Base-by-base conservation (phyloP, 1,140 invertebrate species). In the Pararge aegeria region DNA sequence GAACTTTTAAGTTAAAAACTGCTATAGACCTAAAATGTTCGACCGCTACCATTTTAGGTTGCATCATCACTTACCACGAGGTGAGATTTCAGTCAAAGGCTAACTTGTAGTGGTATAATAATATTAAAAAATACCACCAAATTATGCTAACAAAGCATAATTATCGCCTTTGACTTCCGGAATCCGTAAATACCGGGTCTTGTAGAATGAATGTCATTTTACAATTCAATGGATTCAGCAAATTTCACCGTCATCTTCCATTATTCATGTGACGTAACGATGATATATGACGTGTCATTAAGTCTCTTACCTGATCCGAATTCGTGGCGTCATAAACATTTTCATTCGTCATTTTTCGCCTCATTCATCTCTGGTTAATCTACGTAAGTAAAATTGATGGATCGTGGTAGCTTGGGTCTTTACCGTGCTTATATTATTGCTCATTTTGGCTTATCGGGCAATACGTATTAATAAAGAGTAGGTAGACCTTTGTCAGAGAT, bases 271-370 rank as follows among this genome's bases (percentile, higher is more conserved):
- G 61, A 70, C 64, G 56, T 65, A 68, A 78, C 64, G 68, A 80
- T 82, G 75, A 82, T 73, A 70, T 80, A 80, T 78, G 68, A 64
- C 57, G 44, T 70, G 71, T 78, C 75, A 80, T 82, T 78, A 80
- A 73, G 73, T 76, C 76, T 66, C 50, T 61, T 72, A 73, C 70
- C 70, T 73, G 70, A 71, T 73, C 70, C 65, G 64, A 76, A 78
- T 80, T 74, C 68, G 38, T 58, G 38, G 38, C 49, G 49, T 68
- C 60, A 58, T 57, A 68, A 71, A 76, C 68, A 71, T 70, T 74
- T 54, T 58, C 65, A 71, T 71, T 63, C 62, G 69, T 68, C 59
- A 70, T 74, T 77, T 62, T 66, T 75, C 66, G 56, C 51, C 46
- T 55, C 62, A 61, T 65, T 55, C 66, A 61, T 63, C 59, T 63